Evolutionary conservation across 2,113 vertebrate species (phyloP).

Genomic region (Pelvicachromis taeniatus): DNA sequence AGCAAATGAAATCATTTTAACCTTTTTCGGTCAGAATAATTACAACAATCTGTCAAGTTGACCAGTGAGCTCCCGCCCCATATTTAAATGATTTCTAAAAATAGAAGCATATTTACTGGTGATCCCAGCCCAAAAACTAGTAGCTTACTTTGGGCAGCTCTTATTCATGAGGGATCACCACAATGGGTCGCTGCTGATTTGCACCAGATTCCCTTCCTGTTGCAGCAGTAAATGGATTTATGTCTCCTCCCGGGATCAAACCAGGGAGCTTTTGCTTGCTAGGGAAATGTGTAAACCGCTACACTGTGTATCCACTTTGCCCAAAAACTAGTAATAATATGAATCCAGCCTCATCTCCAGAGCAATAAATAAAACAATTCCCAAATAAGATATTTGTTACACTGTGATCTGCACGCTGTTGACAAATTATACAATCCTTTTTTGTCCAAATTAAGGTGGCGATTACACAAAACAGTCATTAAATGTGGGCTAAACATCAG

Average conservation of each 20-base stretch:
- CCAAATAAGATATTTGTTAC: background rate
- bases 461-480: background rate
- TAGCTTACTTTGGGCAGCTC: background rate
- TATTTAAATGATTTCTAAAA: background rate
- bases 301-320: background rate
- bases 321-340: background rate
- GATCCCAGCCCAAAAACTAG: background rate
- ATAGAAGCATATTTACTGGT: background rate
- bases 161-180: background rate
- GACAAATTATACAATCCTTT: background rate
- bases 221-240: background rate
- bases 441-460: background rate
- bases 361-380: background rate
- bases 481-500: background rate
- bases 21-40: background rate
- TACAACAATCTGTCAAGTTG: background rate
- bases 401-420: background rate
- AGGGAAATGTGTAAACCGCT: background rate
- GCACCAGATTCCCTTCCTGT: background rate
- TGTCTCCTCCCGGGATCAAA: background rate
- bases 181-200: background rate
- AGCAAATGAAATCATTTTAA: background rate
- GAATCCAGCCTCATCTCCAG: background rate
- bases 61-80: background rate
- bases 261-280: background rate